Conservation (phyloP, 2,888 invertebrate species). For the Ophion ellenae region DNA sequence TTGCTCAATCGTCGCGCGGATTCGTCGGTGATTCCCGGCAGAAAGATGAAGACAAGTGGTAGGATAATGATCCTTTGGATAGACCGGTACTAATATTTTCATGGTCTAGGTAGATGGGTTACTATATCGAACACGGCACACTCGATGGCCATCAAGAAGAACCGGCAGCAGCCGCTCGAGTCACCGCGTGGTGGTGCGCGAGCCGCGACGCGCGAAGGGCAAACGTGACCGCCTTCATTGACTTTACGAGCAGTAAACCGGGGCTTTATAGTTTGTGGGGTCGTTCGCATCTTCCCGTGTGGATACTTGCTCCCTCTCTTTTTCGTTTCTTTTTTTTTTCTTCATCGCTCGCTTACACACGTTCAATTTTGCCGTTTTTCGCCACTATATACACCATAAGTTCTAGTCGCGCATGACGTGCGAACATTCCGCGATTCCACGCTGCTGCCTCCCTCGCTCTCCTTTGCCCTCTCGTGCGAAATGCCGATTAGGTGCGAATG, state of each 20-base stretch:
- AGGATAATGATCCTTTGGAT: conserved; percentile 31
- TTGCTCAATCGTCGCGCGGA: not conserved
- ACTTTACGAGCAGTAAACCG: conserved; percentile 82
- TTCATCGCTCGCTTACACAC: conserved; percentile 52
- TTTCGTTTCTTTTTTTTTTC: conserved; percentile 39
- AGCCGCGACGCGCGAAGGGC: conserved; percentile 77
- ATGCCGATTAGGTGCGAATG: conserved; percentile 65
- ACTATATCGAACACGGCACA: conserved; percentile 55
- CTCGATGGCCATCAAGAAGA: conserved; percentile 71
- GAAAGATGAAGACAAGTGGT: conserved; percentile 13
- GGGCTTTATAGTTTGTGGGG: conserved; percentile 79
- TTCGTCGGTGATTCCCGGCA: conserved; percentile 6
- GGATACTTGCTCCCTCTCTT: conserved; percentile 58
- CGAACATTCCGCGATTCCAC: conserved; percentile 58
- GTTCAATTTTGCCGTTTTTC: conserved; percentile 30
- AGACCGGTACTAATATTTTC: conserved; percentile 61
- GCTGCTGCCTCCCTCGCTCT: conserved; percentile 35
- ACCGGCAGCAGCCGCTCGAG: conserved; percentile 62
- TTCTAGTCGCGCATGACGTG: conserved; percentile 45
- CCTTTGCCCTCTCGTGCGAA: conserved; percentile 51
- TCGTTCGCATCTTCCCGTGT: conserved; percentile 72
- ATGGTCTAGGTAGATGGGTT: conserved; percentile 54
- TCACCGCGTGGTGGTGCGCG: conserved; percentile 53
- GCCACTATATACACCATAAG: conserved; percentile 16
- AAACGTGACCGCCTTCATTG: conserved; percentile 81